A percentile compares a stretch with the other conserved stretches of the same genome.
Conservation (phyloP, 2,113 vertebrate genomes). For the Capricornis sumatraensis region DNA sequence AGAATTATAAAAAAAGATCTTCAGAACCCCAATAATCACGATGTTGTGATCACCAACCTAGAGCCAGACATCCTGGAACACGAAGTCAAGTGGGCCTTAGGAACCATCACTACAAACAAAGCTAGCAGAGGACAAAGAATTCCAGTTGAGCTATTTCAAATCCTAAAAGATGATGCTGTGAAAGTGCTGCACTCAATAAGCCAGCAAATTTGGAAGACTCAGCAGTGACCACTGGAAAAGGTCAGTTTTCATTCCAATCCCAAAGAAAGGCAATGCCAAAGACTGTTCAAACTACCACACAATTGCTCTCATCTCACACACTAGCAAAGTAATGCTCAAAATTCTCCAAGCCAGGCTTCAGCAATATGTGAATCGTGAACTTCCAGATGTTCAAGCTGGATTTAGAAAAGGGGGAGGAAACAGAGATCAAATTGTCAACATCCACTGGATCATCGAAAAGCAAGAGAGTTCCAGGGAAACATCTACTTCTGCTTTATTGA, state of each 20-base stretch:
- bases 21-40: neutral
- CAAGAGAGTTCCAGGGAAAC: neutral
- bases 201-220: neutral
- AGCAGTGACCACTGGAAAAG: neutral
- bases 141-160: neutral
- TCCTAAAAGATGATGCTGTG: neutral
- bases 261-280: neutral
- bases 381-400: neutral
- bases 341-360: neutral
- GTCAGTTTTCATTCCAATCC: neutral
- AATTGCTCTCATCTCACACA: rapidly evolving
- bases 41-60: neutral
- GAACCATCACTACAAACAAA: neutral
- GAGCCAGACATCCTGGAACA: neutral
- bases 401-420: neutral
- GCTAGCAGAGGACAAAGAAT: neutral
- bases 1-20: neutral
- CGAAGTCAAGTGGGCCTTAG: neutral
- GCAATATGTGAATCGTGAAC: neutral
- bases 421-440: neutral
- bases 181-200: neutral
- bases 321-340: neutral
- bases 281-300: neutral
- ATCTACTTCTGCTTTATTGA: neutral
- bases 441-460: neutral